Conservation (phyloP, 2,113 vertebrate genomes). For the Ranitomeya imitator region DNA sequence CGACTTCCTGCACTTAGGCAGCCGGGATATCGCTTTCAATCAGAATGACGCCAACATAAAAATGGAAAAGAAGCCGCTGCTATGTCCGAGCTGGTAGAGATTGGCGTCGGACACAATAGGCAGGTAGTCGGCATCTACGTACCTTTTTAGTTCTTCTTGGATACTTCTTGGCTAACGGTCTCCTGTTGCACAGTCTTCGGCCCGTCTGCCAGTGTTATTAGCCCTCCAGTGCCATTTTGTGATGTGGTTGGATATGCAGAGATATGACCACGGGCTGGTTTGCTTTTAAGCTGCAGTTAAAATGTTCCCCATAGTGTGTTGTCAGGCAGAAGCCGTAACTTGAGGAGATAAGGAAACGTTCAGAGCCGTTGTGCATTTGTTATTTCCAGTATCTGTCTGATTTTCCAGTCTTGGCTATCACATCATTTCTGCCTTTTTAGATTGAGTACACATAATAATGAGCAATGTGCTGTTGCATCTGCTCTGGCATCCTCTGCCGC, state of each 20-base stretch:
- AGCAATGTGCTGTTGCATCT: not conserved
- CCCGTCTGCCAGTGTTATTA: not conserved
- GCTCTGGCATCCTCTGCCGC: not conserved
- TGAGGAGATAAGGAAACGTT: slow-evolving; percentile 5
- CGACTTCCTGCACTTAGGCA: too few species aligned
- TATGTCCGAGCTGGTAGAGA: too few species aligned
- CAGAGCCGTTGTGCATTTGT: not conserved
- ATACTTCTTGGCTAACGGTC: too few species aligned
- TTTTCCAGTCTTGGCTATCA: slow-evolving; percentile 7
- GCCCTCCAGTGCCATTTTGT: not conserved
- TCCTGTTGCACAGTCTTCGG: not conserved
- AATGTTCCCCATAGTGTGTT: not conserved
- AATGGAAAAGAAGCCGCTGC: too few species aligned
- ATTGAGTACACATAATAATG: slow-evolving; percentile 13
- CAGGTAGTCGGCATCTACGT: too few species aligned
- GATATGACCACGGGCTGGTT: not conserved
- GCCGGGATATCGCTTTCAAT: too few species aligned
- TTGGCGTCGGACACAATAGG: too few species aligned
- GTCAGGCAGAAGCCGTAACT: not conserved
- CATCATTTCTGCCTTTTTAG: slow-evolving; percentile 3
- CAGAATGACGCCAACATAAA: too few species aligned
- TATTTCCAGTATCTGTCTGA: slow-evolving; percentile 20
- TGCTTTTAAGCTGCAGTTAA: not conserved
- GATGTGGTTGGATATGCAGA: not conserved
- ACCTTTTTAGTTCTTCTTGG: too few species aligned